Evolutionary conservation across 2,113 vertebrate genomes (phyloP).

Genomic region (Camelus dromedarius): DNA sequence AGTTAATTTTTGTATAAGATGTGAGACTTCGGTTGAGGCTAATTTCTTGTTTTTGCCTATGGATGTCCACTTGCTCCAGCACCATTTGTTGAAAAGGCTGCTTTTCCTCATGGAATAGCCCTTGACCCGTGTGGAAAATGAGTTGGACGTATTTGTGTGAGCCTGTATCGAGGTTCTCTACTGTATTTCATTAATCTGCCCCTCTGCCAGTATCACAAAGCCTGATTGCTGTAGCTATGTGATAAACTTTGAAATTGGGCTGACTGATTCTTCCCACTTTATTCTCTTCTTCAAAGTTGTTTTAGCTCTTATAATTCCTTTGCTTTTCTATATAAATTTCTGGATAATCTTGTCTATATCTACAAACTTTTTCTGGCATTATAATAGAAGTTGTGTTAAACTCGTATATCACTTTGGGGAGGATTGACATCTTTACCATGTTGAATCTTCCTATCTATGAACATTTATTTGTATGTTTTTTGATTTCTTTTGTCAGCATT

Average conservation of each 20-base stretch:
- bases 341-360: not conserved
- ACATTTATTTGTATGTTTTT: not conserved
- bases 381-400: not conserved
- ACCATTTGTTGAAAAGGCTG: not conserved
- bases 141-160: not conserved
- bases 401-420: not conserved
- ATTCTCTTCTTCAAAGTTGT: not conserved
- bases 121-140: not conserved
- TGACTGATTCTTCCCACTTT: not conserved
- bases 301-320: constrained; percentile 11
- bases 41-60: not conserved
- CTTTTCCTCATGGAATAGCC: not conserved
- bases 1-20: constrained; percentile 20
- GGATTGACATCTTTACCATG: not conserved
- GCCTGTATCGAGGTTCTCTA: not conserved
- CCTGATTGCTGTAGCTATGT: not conserved
- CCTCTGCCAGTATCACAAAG: not conserved
- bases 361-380: not conserved
- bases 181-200: not conserved
- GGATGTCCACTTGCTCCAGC: not conserved
- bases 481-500: not conserved
- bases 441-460: not conserved
- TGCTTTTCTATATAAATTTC: not conserved
- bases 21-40: not conserved
- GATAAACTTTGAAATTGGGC: not conserved